Evolutionary conservation across 2,797 vertebrate genomes (phyloP).

Genomic region (Moxostoma hubbsi): DNA sequence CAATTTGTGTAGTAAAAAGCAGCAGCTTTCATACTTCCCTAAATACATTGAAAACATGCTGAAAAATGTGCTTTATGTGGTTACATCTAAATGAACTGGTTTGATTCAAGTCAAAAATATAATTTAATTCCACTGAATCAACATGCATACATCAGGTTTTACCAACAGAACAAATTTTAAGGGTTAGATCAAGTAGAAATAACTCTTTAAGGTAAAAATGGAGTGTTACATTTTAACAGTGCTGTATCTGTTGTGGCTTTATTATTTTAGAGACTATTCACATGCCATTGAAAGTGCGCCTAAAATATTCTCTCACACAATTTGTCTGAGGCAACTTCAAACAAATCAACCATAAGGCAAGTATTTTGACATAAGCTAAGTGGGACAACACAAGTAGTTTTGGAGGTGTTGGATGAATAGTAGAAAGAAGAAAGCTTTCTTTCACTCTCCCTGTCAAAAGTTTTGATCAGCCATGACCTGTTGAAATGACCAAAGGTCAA

Average conservation of each 20-base stretch:
- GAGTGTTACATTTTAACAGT: too few species aligned
- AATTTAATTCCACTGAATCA: too few species aligned
- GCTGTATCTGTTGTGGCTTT: not conserved
- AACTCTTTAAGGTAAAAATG: too few species aligned
- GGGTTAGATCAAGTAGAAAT: too few species aligned
- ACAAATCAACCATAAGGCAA: conserved; percentile 43
- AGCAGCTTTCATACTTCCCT: not conserved
- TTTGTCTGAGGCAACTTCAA: conserved; percentile 25
- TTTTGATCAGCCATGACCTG: conserved; percentile 44
- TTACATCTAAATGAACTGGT: too few species aligned
- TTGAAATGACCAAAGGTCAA: conserved; percentile 48
- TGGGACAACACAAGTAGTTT: conserved; percentile 23
- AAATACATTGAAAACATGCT: too few species aligned
- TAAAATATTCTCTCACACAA: not conserved
- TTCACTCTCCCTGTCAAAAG: conserved; percentile 44
- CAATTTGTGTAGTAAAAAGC: too few species aligned
- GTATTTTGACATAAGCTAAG: conserved; percentile 25
- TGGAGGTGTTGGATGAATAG: conserved; percentile 25
- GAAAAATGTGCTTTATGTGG: too few species aligned
- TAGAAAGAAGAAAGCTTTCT: conserved; percentile 41
- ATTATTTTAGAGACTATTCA: not conserved
- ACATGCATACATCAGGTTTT: too few species aligned
- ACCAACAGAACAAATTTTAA: too few species aligned
- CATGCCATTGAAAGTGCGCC: not conserved
- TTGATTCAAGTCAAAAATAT: too few species aligned